Conservation (phyloP, 1,140 invertebrate genomes). For the Zophobas morio region DNA sequence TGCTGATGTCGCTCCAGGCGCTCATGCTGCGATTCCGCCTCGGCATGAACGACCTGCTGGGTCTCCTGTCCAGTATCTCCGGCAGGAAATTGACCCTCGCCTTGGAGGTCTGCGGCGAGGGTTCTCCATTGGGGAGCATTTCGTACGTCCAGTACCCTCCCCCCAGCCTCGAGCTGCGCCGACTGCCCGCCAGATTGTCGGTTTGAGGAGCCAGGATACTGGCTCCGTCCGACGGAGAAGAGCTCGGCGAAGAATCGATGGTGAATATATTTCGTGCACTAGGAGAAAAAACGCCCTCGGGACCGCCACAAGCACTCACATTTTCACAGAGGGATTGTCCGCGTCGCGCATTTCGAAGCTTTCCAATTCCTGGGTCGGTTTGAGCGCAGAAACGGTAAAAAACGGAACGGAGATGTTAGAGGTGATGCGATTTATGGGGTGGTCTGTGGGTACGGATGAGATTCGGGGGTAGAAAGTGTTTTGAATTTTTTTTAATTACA, state of each 20-base stretch:
- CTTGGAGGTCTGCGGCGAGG: slow-evolving; percentile 67
- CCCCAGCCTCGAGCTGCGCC: slow-evolving; percentile 60
- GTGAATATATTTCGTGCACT: slow-evolving; percentile 24
- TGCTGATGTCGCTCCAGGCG: slow-evolving; percentile 86
- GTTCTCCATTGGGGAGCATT: slow-evolving; percentile 69
- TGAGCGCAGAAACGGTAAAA: no score
- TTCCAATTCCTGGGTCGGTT: no score
- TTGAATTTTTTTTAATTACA: no score
- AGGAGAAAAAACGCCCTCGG: slow-evolving; percentile 5
- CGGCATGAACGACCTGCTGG: slow-evolving; percentile 71
- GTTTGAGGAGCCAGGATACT: slow-evolving; percentile 60
- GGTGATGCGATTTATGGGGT: no score
- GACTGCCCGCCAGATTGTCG: slow-evolving; percentile 55
- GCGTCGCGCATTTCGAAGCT: background rate
- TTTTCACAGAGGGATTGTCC: background rate
- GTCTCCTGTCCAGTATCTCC: slow-evolving; percentile 73
- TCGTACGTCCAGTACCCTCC: slow-evolving; percentile 71
- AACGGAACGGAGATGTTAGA: no score
- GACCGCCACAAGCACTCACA: slow-evolving; percentile 1
- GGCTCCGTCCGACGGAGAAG: slow-evolving; percentile 33
- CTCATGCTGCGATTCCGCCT: slow-evolving; percentile 83
- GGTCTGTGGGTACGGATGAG: no score
- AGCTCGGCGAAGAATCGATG: slow-evolving; percentile 21
- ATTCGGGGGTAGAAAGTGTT: no score
- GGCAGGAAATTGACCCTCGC: slow-evolving; percentile 79